Evolutionary conservation across 2,113 vertebrate genomes (phyloP), one percentile per base, ranked within the genome.

Genomic region (Pterophyllum scalare): DNA sequence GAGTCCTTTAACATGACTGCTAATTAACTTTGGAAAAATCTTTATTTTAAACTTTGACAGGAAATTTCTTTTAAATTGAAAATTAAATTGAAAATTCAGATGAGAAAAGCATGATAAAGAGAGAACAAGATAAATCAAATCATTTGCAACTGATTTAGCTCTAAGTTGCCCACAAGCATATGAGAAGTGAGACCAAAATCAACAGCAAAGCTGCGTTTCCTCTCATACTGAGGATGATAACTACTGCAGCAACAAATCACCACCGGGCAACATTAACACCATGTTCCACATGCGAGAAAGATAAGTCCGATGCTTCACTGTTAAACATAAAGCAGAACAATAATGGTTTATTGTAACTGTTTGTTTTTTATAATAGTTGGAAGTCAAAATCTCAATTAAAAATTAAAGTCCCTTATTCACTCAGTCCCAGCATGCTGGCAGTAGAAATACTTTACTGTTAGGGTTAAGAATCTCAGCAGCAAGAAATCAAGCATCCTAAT

Each of bases 371-470:
- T 33, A 33, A n/a, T n/a, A 0, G 6, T 19, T 72, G 3, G 67
- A 31, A 33, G 67, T 28, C 67, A 26, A 54, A 72, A 72, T 52
- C 67, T 72, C 54, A 14, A 72, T 72, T 54, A 54, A 72, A 72
- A 72, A 54, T 54, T 3, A 72, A 54, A 54, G 19, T 26, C 22
- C 26, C 33, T 72, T 72, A 72, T 11, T n/a, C 3, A 4, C 26
- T 72, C 26, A 72, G 67, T 7, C 52, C 46, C 31, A 72, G 61
- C 31, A 22, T 31, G 4, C 9, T 14, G 40, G 28, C 4, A 72
- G 15, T 17, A 19, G 35, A 67, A 46, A 49, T 19, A 28, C 20
- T 56, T 83, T 40, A 8, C 22, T 72, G 62, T 77, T 57, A 14
- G 8, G 20, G 6, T 35, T 17, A 75, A 26, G n/a, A 26, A 28